These are phyloP conservation scores for Conops quadrifasciatus DNA, from an alignment of 2,888 invertebrate genomes.

Conservation along the genomic window DNA sequence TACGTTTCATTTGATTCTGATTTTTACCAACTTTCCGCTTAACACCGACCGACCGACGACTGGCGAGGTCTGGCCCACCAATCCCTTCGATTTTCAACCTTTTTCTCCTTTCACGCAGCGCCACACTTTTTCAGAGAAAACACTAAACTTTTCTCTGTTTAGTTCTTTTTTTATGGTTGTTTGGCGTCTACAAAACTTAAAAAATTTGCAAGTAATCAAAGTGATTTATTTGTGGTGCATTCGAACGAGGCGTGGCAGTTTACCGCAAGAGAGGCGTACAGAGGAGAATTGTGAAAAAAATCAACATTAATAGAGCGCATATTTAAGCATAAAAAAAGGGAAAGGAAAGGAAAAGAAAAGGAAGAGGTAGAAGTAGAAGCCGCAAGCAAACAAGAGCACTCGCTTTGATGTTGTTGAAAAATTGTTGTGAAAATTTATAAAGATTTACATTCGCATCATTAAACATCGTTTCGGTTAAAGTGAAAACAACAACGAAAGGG, in stretches of 20 bases:
- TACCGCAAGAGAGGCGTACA: neutral
- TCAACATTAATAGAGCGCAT: conserved; percentile 13
- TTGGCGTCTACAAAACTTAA: neutral
- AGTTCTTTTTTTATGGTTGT: neutral
- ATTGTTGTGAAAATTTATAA: neutral
- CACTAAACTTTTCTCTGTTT: neutral
- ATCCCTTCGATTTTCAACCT: neutral
- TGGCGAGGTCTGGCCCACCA: too few relatives aligned
- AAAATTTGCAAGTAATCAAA: conserved; percentile 23
- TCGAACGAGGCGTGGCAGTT: neutral
- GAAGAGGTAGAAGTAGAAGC: too few relatives aligned
- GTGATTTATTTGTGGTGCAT: neutral
- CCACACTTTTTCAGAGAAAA: neutral
- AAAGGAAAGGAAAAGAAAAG: too few relatives aligned
- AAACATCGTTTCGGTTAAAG: neutral
- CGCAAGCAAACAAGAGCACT: too few relatives aligned
- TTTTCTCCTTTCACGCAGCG: neutral
- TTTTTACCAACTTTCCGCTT: neutral
- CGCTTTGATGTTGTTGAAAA: conserved; percentile 18
- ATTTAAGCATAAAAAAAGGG: neutral
- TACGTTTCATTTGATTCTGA: conserved; percentile 28
- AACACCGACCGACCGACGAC: too few relatives aligned
- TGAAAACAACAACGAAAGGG: neutral
- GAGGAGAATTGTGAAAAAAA: neutral
- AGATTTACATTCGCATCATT: conserved; percentile 22